Conservation (phyloP, 2,888 invertebrate genomes). For the Cyclophora punctaria region DNA sequence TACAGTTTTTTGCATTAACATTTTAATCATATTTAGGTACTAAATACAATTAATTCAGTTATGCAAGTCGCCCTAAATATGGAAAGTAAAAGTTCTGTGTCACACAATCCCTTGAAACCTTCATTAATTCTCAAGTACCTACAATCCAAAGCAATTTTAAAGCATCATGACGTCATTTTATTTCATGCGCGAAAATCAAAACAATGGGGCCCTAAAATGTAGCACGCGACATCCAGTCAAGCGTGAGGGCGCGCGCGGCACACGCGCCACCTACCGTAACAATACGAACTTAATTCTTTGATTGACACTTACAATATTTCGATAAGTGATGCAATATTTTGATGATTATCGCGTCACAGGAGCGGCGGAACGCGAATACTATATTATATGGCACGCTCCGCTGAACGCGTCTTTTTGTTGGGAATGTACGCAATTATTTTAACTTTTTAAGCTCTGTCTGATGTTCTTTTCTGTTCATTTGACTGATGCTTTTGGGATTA, state of each 20-base stretch:
- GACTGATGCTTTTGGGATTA: no score
- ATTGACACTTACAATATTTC: conserved; percentile 77
- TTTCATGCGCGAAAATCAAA: conserved; percentile 59
- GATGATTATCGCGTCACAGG: conserved; percentile 64
- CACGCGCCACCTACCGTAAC: conserved; percentile 55
- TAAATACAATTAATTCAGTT: no score
- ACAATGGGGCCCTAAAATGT: conserved; percentile 55
- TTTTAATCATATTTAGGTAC: no score
- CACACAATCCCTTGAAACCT: no score
- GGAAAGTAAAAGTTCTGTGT: no score
- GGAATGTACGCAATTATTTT: conserved; percentile 23
- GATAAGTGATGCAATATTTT: conserved; percentile 76
- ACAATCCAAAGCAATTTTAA: conserved; percentile 11
- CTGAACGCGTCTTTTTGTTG: conserved; percentile 34
- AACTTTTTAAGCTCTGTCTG: not conserved
- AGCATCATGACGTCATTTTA: conserved; percentile 38
- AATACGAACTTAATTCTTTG: conserved; percentile 72
- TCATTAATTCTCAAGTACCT: not conserved
- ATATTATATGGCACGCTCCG: conserved; percentile 54
- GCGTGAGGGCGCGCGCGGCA: conserved; percentile 31
- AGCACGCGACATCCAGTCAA: conserved; percentile 46
- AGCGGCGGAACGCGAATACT: conserved; percentile 29
- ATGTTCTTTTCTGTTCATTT: no score
- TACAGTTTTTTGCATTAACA: no score
- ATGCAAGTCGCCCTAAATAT: no score